Evolutionary conservation across 2,113 vertebrate genomes (phyloP).

Genomic region (Saiga tatarica): DNA sequence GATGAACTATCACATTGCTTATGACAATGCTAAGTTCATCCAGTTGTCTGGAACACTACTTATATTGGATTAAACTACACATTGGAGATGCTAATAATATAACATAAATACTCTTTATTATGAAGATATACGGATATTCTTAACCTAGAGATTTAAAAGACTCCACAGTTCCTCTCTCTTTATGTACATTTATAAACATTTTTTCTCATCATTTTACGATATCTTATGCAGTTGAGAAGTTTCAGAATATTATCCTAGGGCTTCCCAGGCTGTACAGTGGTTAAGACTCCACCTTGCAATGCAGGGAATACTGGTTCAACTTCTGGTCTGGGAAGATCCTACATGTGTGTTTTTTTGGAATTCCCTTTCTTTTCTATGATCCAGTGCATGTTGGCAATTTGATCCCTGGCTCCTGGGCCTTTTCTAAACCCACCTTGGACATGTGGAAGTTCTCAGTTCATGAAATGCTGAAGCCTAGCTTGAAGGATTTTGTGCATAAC

Average conservation of each 20-base stretch:
- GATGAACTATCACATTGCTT: background rate
- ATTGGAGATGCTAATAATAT: background rate
- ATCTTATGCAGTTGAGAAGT: background rate
- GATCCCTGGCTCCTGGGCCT: background rate
- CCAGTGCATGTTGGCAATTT: background rate
- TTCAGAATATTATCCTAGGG: background rate
- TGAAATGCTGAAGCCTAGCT: background rate
- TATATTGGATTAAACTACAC: background rate
- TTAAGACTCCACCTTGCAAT: background rate
- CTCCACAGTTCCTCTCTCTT: background rate
- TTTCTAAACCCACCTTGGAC: background rate
- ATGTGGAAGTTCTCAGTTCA: background rate
- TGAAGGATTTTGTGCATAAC: background rate
- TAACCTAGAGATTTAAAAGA: background rate
- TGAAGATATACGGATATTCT: background rate
- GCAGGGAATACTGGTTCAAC: background rate
- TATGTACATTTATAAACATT: background rate
- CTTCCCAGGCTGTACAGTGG: background rate
- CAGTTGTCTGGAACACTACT: background rate
- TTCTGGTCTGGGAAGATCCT: background rate
- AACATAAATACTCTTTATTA: background rate
- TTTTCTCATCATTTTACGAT: background rate
- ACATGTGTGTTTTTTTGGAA: background rate
- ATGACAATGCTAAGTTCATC: background rate
- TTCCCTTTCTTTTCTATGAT: background rate